Percentiles rank a stretch among this genome's conserved stretches.
These are phyloP conservation scores for Chrysodeixis includens DNA, from an alignment of 2,888 invertebrate species.

Conservation along the genomic window DNA sequence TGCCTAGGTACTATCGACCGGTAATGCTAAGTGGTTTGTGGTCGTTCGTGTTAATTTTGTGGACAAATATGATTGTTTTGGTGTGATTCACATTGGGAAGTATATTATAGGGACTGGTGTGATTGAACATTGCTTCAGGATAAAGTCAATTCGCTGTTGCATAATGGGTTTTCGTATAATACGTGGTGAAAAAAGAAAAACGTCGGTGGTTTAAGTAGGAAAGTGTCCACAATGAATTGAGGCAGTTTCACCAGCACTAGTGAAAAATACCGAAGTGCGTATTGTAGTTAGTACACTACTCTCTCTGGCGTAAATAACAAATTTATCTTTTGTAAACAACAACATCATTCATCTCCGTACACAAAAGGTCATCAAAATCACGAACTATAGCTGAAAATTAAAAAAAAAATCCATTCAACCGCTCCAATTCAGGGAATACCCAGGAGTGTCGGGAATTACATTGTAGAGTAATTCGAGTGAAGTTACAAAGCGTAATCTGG, in stretches of 20 bases:
- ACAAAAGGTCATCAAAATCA: background rate
- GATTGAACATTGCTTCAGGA: background rate
- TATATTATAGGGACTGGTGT: background rate
- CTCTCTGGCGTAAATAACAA: no score
- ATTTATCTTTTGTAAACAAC: no score
- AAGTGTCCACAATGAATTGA: no score
- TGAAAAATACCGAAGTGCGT: no score
- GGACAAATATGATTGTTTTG: conserved; percentile 32
- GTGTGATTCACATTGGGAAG: conserved; percentile 3
- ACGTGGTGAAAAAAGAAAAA: no score
- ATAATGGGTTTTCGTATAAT: no score
- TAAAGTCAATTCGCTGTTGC: background rate
- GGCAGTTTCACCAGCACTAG: no score
- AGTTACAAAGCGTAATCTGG: conserved; percentile 59
- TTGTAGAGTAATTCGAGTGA: conserved; percentile 32
- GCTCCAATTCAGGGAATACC: conserved; percentile 16
- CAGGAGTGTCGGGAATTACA: conserved; percentile 19
- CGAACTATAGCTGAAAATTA: background rate
- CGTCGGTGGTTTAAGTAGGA: no score
- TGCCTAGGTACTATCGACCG: conserved; percentile 44
- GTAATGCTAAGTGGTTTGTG: conserved; percentile 50
- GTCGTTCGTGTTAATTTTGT: conserved; percentile 27
- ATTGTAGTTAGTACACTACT: no score
- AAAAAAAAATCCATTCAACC: background rate
- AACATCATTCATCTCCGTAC: no score